Evolutionary conservation across 2,797 vertebrate species (phyloP), one percentile per base, ranked within the genome.

Genomic region (Syngnathus acus): DNA sequence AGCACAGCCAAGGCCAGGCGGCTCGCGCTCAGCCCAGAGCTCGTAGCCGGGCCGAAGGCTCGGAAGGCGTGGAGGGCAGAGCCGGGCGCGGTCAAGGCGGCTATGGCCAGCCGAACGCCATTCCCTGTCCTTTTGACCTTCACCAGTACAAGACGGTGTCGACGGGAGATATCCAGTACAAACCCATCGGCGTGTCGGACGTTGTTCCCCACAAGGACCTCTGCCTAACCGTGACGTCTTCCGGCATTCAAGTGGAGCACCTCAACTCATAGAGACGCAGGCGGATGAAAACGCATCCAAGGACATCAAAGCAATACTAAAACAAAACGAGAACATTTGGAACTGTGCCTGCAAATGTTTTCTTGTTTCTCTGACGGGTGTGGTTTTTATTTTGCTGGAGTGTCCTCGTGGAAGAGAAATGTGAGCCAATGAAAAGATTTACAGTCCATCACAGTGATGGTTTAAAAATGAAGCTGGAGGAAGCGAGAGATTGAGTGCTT

Each of bases 211-310:
- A 98, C 87, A 99, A 99, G 89, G 95, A 99, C 93, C 93, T 98
- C 84, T 99, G 96, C 89, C 94, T 98, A 87, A 96, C 95, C 71
- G 96, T 98, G 87, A 95, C 95, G 83, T 93, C 95, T 77, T 95
- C 95, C 83, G 86, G 95, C 86, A 97, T 99, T 87, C 96, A 98
- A 92, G 96, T 98, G 85, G 95, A 97, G 82, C 94, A 98, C 81
- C 94, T 95, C 81, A 98, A 94, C 92, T 96, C 96, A 59, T 98
- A 96, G 87, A 90, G 68, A 64, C 23, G 43, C 58, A 17, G 42
- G 21, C 21, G 40, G 71, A 65, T 75, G 48, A 65, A 67, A 67
- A 73, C 54, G 72, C 60, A 2, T 32, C 32, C 32, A 69, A 71
- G 67, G 48, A 65, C 19, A 83, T 80, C 67, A 76, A 87, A 88